Conservation (phyloP, 2,888 invertebrate species). For the Tromatobia lineatoria region DNA sequence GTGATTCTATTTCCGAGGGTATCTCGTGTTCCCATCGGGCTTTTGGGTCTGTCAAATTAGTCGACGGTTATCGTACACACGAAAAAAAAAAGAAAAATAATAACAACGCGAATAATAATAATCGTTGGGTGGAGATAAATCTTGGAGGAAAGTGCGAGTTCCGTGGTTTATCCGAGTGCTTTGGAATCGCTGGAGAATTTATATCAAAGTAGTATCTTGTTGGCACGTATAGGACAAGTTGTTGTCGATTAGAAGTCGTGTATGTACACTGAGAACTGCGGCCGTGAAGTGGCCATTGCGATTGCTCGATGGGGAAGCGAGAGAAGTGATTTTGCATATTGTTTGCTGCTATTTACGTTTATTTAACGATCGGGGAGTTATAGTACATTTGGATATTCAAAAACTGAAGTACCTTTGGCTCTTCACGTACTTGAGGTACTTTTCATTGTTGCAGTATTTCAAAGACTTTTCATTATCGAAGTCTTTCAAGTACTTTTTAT, state of each 20-base stretch:
- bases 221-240: not conserved
- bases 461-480: no score
- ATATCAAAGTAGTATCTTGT: slow-evolving; percentile 3
- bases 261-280: not conserved
- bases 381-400: no score
- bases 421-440: no score
- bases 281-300: not conserved
- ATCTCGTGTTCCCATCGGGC: not conserved
- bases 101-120: slow-evolving; percentile 8
- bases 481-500: no score
- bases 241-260: slow-evolving; percentile 15
- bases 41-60: slow-evolving; percentile 14
- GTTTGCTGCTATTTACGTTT: no score
- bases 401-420: no score
- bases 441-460: no score
- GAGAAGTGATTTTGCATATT: no score
- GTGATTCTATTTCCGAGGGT: slow-evolving; percentile 7
- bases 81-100: not conserved
- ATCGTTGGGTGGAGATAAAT: not conserved
- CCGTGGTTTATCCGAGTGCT: slow-evolving; percentile 1
- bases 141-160: not conserved
- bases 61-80: not conserved
- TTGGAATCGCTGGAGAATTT: not conserved
- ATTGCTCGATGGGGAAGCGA: no score
- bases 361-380: no score